These are phyloP conservation scores for Pelecanoides urinatrix DNA, from an alignment of 2,113 vertebrate genomes.

Conservation along the genomic window DNA sequence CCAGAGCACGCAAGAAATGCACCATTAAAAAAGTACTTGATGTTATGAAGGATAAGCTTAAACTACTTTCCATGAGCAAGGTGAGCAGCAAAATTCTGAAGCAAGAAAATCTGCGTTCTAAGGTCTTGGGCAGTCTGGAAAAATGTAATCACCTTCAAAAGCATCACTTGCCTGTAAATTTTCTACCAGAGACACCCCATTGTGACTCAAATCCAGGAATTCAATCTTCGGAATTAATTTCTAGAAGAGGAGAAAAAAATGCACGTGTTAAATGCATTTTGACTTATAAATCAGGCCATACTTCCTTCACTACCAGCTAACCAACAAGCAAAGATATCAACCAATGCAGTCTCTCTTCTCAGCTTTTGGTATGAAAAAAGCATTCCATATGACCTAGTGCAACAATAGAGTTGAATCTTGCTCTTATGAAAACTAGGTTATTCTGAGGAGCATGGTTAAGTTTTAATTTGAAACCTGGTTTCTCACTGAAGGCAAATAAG, in stretches of 20 bases:
- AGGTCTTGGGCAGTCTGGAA: accelerated
- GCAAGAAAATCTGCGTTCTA: neutral
- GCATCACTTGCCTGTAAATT: slow-evolving; percentile 85
- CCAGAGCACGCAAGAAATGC: neutral
- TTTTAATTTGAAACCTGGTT: neutral
- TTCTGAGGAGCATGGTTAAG: neutral
- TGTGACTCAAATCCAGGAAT: slow-evolving; percentile 95
- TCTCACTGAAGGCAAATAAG: neutral
- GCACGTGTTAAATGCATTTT: neutral
- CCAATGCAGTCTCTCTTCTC: neutral
- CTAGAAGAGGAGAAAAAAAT: slow-evolving; percentile 66
- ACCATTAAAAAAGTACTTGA: neutral
- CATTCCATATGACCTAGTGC: neutral
- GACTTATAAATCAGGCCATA: neutral
- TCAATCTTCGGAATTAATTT: slow-evolving; percentile 94
- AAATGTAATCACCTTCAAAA: neutral
- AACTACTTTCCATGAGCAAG: neutral
- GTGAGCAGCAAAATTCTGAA: neutral
- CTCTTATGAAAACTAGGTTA: neutral
- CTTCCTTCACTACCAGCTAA: neutral
- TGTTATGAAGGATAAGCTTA: neutral
- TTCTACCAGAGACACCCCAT: slow-evolving; percentile 86
- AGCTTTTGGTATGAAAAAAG: neutral
- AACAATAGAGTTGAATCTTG: neutral
- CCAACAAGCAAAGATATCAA: neutral